These are phyloP conservation scores for Prunella strophiata DNA, from an alignment of 2,797 vertebrate genomes.

Conservation along the genomic window DNA sequence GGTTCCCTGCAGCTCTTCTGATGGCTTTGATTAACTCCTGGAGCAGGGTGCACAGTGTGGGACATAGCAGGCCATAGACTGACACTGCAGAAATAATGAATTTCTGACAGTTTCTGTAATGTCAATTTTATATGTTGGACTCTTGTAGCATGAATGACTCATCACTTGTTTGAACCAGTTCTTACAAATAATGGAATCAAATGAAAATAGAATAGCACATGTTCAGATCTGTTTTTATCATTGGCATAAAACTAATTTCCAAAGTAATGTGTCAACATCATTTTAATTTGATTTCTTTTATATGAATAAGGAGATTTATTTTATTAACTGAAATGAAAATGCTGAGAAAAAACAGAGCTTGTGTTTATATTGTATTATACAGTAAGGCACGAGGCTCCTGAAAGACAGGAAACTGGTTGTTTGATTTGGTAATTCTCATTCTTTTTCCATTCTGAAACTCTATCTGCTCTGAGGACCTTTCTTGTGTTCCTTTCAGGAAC, in stretches of 20 bases:
- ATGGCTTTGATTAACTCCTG: neutral
- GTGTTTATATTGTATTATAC: neutral
- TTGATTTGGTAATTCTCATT: neutral
- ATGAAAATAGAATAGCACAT: neutral
- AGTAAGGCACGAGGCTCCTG: neutral
- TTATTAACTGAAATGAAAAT: conserved; percentile 12
- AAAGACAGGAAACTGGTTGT: conserved; percentile 25
- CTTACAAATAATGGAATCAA: neutral
- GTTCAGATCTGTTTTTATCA: neutral
- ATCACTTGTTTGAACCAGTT: neutral
- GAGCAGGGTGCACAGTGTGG: neutral
- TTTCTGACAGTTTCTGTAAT: neutral
- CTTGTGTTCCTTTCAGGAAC: neutral
- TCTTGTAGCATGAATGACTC: neutral
- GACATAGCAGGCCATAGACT: neutral
- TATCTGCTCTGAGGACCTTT: neutral
- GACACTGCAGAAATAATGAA: neutral
- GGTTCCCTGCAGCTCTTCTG: neutral
- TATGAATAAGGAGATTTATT: neutral
- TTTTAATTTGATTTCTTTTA: neutral
- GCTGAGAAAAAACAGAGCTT: neutral
- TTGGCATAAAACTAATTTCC: neutral
- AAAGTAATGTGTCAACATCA: neutral
- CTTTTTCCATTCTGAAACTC: conserved; percentile 15
- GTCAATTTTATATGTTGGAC: neutral